These are phyloP conservation scores for Pristionchus entomophagus DNA, from an alignment of 2,888 invertebrate genomes.

Conservation along the genomic window DNA sequence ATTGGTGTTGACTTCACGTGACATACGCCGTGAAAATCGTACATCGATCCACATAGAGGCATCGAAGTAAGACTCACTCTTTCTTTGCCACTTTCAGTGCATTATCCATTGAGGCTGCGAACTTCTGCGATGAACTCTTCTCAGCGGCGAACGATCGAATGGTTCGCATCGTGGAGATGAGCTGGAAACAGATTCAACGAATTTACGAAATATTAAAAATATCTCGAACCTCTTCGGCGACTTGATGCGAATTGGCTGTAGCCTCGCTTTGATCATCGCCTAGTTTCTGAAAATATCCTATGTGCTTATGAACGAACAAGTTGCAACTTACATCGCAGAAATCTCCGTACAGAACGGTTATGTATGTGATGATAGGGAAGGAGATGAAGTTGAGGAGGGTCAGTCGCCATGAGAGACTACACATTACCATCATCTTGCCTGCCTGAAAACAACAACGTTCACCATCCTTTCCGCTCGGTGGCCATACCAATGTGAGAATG, in stretches of 20 bases:
- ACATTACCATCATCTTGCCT: slow-evolving; percentile 74
- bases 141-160: slow-evolving; percentile 76
- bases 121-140: slow-evolving; percentile 71
- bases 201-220: background rate
- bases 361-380: slow-evolving; percentile 74
- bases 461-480: too few species aligned
- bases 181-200: background rate
- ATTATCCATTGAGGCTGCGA: slow-evolving; percentile 57
- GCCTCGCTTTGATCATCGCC: slow-evolving; percentile 74
- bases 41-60: background rate
- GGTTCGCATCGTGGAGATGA: slow-evolving; percentile 76
- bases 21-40: background rate
- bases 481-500: slow-evolving; percentile 21
- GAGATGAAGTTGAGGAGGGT: slow-evolving; percentile 75
- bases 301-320: background rate
- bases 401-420: slow-evolving; percentile 76
- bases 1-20: background rate
- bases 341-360: slow-evolving; percentile 76
- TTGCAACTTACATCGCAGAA: slow-evolving; percentile 73
- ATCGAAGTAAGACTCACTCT: background rate
- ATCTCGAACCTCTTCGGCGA: slow-evolving; percentile 75
- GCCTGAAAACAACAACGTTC: background rate
- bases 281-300: slow-evolving; percentile 66
- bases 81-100: background rate
- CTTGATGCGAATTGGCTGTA: slow-evolving; percentile 76